Conservation (phyloP, 2,797 vertebrate species). For the Coregonus suidteri region DNA sequence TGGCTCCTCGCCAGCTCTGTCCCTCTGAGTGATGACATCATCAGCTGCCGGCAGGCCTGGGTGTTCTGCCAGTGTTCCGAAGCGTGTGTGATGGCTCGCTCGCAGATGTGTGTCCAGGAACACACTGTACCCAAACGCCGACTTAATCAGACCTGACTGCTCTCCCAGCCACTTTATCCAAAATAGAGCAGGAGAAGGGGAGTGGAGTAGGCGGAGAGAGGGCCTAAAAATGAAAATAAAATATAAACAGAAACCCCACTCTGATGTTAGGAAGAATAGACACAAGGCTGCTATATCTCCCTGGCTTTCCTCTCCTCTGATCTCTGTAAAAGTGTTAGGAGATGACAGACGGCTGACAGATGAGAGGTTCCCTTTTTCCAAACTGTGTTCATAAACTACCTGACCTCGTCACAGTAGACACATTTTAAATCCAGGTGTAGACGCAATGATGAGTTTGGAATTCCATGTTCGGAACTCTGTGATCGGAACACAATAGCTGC, state of each 20-base stretch:
- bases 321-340: constrained; percentile 44
- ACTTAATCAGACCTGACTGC: constrained; percentile 99
- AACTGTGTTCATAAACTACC: not conserved
- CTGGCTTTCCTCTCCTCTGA: constrained; percentile 29
- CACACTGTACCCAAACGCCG: constrained; percentile 99
- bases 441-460: not conserved
- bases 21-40: constrained; percentile 97
- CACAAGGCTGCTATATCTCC: constrained; percentile 56
- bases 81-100: constrained; percentile 99
- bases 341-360: constrained; percentile 66
- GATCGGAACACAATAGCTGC: not conserved
- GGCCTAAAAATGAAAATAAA: constrained; percentile 76
- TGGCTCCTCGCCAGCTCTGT: constrained; percentile 81
- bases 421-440: not conserved
- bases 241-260: constrained; percentile 63
- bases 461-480: not conserved
- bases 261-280: constrained; percentile 56
- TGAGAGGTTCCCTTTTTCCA: constrained; percentile 28
- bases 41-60: constrained; percentile 97
- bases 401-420: not conserved
- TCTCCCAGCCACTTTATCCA: constrained; percentile 91
- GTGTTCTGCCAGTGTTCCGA: constrained; percentile 99
- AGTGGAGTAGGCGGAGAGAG: constrained; percentile 19
- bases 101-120: constrained; percentile 99
- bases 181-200: constrained; percentile 72